Base-by-base conservation (phyloP, 2,797 vertebrate genomes). In the Acrocephalus scirpaceus region DNA sequence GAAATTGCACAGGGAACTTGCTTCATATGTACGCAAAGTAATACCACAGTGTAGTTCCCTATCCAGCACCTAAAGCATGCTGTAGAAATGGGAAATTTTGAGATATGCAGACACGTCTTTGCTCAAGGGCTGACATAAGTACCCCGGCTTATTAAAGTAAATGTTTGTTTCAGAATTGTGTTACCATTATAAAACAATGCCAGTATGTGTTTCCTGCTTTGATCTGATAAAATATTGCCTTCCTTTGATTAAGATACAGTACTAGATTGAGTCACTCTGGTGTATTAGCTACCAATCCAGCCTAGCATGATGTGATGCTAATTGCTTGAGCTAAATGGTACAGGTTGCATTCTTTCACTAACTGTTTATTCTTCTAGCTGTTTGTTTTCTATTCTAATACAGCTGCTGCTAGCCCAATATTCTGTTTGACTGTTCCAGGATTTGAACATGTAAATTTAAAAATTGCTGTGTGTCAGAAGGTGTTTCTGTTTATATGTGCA, bases 1-100 rank as follows among this genome's bases (percentile, higher is more conserved):
- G 87, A 93, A 94, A 84, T 86, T 75, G 71, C 62, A 62, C 11
- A 32, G 86, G 70, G 76, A 92, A 86, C 78, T 89, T 92, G 47
- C 40, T 93, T 89, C 70, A 19, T 64, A n/a, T 27, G 5, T 83
- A 25, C 13, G 12, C 54, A 61, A 20, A 92, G 36, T 71, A 62
- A 58, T 76, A 66, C 56, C 66, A 44, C 45, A 81, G 2, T 20
- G 34, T 60, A 25, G 32, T 90, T 96, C 47, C 21, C 22, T 61
- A 19, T 47, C 56, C 40, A 86, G 65, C 65, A 42, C 16, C 44
- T 84, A 70, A 86, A 61, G 65, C 36, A 36, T 1, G 10, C 45
- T 64, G 36, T 57, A 32, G 22, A 84, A 93, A 54, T 70, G 23
- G 83, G 51, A 91, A 92, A 91, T 73, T 62, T 53, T 53, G 64